A percentile compares a stretch with the other conserved stretches of the same genome.
Evolutionary conservation across 1,140 invertebrate species (phyloP).

Genomic region (Hestina assimilis): DNA sequence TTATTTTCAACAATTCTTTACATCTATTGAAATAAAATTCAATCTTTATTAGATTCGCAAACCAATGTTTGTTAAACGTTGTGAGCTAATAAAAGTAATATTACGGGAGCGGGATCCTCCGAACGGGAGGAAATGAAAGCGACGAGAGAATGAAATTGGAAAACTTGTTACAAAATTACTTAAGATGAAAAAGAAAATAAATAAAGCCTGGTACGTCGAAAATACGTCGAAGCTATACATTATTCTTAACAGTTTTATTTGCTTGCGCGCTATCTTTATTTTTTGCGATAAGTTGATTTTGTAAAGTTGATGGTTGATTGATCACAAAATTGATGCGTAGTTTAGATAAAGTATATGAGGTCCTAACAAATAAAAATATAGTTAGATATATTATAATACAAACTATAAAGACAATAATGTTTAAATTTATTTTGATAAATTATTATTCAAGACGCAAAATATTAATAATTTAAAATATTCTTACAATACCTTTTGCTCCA

Average conservation of each 20-base stretch:
- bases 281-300: no score
- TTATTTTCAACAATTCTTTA: constrained; percentile 5
- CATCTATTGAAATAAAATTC: constrained; percentile 38
- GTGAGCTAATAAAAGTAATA: constrained; percentile 76
- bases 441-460: no score
- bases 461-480: constrained; percentile 11
- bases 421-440: no score
- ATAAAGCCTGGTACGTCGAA: constrained; percentile 50
- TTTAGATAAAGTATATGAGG: no score
- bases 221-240: background rate
- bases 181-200: constrained; percentile 75
- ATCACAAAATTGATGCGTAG: no score
- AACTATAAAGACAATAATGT: background rate
- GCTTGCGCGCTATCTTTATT: no score
- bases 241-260: no score
- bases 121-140: constrained; percentile 73
- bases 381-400: no score
- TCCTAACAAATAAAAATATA: no score
- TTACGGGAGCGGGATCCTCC: constrained; percentile 57
- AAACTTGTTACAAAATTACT: constrained; percentile 77
- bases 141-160: constrained; percentile 77
- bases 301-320: no score
- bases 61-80: constrained; percentile 75
- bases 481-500: constrained; percentile 74
- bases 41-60: constrained; percentile 65